These are phyloP conservation scores for Cotesia glomerata DNA, from an alignment of 1,140 invertebrate genomes.

Conservation along the genomic window DNA sequence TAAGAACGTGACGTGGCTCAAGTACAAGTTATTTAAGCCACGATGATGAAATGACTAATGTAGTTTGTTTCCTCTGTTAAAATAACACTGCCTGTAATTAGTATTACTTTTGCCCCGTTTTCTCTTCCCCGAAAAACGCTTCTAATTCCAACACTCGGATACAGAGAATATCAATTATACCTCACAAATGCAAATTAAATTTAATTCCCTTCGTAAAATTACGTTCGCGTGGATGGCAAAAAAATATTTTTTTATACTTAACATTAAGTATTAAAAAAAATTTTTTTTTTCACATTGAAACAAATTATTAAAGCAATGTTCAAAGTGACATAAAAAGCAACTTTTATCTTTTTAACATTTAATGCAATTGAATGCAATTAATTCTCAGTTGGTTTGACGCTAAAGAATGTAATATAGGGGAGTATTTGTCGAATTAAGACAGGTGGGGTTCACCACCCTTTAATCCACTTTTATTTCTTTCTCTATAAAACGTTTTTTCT, in stretches of 20 bases:
- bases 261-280: neutral
- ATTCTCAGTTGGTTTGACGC: slow-evolving; percentile 26
- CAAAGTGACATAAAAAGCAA: neutral
- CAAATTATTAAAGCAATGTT: neutral
- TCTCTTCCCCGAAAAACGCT: too few relatives aligned
- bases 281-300: neutral
- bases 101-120: neutral
- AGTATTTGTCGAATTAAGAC: slow-evolving; percentile 7
- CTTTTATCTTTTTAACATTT: slow-evolving; percentile 1
- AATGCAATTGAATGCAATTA: slow-evolving; percentile 25
- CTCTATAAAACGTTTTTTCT: neutral
- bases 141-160: too few relatives aligned
- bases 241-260: neutral
- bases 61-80: neutral
- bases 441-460: neutral
- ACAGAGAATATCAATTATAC: too few relatives aligned
- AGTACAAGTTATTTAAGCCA: neutral
- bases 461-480: neutral
- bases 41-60: slow-evolving; percentile 2
- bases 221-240: neutral
- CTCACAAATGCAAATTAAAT: neutral
- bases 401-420: slow-evolving; percentile 34
- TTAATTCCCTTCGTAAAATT: neutral
- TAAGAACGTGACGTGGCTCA: slow-evolving; percentile 27
- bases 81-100: slow-evolving; percentile 2